phyloP scores from a whole-genome alignment of 2,113 vertebrate genomes.

The Platysteira castanea region DNA sequence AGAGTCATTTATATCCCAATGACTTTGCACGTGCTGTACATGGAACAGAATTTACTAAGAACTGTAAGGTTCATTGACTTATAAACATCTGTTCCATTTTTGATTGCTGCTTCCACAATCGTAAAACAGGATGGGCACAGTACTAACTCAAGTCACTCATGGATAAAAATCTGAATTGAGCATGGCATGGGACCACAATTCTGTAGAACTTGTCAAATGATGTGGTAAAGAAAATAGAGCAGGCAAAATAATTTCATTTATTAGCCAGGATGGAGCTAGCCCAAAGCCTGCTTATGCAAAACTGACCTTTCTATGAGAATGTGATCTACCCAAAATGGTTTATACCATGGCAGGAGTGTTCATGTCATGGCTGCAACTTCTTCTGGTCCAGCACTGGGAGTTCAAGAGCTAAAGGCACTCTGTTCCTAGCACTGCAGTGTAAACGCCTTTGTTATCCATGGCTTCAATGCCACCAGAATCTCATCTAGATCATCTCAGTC shows the following conservation, averaged over 20 bases:
- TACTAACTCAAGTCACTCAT: not conserved
- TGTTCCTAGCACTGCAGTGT: rapidly evolving
- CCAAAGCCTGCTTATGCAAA: not conserved
- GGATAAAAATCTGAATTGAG: not conserved
- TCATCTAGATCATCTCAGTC: not conserved
- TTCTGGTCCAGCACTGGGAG: not conserved
- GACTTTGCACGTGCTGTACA: not conserved
- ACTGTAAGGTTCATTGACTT: not conserved
- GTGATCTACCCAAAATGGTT: not conserved
- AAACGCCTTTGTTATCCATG: not conserved
- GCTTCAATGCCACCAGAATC: not conserved
- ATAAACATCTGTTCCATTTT: not conserved
- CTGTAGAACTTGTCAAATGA: not conserved
- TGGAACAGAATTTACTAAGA: not conserved
- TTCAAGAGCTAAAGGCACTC: not conserved
- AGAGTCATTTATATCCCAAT: not conserved
- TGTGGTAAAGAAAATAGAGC: not conserved
- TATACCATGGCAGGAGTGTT: not conserved
- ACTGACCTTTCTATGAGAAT: not conserved
- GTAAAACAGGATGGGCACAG: not conserved
- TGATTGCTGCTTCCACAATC: not conserved
- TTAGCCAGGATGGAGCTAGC: not conserved
- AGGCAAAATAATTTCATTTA: not conserved
- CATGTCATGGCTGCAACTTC: not conserved
- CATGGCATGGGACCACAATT: rapidly evolving